phyloP scores from a whole-genome alignment of 2,797 vertebrate species.

The Brotogeris chrysoptera region DNA sequence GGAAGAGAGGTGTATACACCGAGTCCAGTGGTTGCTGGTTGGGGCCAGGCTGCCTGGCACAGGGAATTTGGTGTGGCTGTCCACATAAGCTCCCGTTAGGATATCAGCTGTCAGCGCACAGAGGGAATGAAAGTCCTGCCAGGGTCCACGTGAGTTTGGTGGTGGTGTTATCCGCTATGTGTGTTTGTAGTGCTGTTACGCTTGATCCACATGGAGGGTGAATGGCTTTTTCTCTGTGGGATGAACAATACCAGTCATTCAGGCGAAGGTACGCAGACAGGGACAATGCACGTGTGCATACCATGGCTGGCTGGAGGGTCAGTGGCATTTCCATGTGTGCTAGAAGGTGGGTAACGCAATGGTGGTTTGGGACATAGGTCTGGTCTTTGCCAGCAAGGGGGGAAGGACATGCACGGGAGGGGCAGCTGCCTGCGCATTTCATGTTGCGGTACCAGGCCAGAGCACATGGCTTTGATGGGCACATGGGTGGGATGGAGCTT shows the following conservation, averaged over 20 bases:
- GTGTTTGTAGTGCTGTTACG: rapidly evolving
- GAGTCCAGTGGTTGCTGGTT: rapidly evolving
- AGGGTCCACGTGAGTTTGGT: neutral
- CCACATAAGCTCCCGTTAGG: rapidly evolving
- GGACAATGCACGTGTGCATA: rapidly evolving
- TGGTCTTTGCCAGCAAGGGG: neutral
- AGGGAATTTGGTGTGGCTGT: neutral
- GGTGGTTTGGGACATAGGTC: rapidly evolving
- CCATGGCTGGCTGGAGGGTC: neutral
- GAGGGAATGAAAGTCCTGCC: neutral
- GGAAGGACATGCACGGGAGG: rapidly evolving
- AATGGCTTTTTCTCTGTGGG: neutral
- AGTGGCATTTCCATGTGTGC: rapidly evolving
- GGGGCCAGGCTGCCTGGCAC: neutral
- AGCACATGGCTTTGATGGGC: rapidly evolving
- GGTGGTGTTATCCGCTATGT: rapidly evolving
- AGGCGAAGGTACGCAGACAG: neutral
- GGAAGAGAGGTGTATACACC: rapidly evolving
- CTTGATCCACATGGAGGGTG: rapidly evolving
- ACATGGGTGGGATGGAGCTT: rapidly evolving
- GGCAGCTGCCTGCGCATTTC: rapidly evolving
- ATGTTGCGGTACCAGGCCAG: rapidly evolving
- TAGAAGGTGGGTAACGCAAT: neutral
- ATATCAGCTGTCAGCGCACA: rapidly evolving
- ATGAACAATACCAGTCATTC: neutral